A percentile compares a stretch with the other conserved stretches of the same genome.
Conservation (phyloP, 2,113 vertebrate genomes). For the Montifringilla adamsi region DNA sequence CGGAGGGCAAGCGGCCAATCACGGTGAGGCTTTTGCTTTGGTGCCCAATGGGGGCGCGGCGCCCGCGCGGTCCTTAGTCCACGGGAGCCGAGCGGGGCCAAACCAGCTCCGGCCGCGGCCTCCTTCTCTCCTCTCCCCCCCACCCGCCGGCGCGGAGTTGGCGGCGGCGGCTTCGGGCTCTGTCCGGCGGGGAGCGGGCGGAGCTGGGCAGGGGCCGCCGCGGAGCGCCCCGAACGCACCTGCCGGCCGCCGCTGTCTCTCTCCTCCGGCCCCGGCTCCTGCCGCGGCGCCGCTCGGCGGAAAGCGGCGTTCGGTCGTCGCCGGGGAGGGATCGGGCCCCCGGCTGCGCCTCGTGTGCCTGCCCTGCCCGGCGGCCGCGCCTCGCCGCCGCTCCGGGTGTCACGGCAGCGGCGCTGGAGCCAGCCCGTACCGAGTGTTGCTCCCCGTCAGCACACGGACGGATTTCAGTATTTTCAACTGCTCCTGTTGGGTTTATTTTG, state of each 20-base stretch:
- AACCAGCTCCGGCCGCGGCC: constrained; percentile 39
- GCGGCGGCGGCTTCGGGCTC: constrained; percentile 22
- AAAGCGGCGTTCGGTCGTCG: not conserved
- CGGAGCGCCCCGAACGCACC: not conserved
- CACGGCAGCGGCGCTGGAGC: not conserved
- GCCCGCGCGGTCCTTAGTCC: not conserved
- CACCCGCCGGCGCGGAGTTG: not conserved
- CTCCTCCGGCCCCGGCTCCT: not conserved
- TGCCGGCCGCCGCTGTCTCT: not conserved
- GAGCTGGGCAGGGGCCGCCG: not conserved
- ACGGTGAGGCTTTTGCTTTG: constrained; percentile 34
- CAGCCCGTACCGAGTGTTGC: rapidly evolving
- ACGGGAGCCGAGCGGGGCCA: constrained; percentile 56
- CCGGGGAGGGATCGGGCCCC: too few species aligned
- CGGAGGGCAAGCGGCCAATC: not conserved
- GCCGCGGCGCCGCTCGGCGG: not conserved
- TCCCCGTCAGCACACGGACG: rapidly evolving
- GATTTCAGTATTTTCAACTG: not conserved
- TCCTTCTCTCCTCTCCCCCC: not conserved
- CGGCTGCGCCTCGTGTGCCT: not conserved
- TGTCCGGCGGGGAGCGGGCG: not conserved
- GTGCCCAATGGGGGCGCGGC: constrained; percentile 30
- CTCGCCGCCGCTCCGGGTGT: not conserved
- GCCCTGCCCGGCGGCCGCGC: not conserved
- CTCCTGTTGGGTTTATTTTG: not conserved